phyloP scores from a whole-genome alignment of 1,140 invertebrate genomes.

The Drosophila watanabei region DNA sequence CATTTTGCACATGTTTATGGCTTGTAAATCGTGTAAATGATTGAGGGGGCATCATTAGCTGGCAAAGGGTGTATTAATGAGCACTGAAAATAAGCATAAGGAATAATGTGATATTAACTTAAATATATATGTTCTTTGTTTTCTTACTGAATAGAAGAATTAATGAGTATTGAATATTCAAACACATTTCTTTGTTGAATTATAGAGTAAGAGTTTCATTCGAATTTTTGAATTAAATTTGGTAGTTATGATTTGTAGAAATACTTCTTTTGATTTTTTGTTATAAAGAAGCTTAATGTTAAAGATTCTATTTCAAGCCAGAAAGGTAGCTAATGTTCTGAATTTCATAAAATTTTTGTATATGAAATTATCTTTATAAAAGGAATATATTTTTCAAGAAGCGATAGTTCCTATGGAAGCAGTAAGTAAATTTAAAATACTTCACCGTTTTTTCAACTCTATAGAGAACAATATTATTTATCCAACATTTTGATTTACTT shows the following conservation, averaged over 20 bases:
- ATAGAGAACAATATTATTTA: not conserved
- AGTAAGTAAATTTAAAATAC: not conserved
- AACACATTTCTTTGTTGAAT: too few relatives aligned
- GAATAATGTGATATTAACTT: not conserved
- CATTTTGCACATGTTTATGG: slow-evolving; percentile 53
- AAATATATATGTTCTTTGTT: not conserved
- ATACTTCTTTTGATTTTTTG: too few relatives aligned
- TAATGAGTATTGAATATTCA: not conserved
- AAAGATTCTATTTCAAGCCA: too few relatives aligned
- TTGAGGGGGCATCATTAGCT: slow-evolving; percentile 63
- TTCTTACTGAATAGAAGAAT: not conserved
- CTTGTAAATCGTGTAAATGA: slow-evolving; percentile 57
- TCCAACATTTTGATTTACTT: not conserved
- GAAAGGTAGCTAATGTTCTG: too few relatives aligned
- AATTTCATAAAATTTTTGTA: too few relatives aligned
- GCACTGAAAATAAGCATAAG: slow-evolving; percentile 9
- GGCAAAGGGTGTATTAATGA: slow-evolving; percentile 32
- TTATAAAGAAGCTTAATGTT: not conserved
- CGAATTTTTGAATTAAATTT: too few relatives aligned
- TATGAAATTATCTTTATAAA: too few relatives aligned
- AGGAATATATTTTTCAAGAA: too few relatives aligned
- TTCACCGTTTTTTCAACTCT: not conserved
- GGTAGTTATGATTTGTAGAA: too few relatives aligned
- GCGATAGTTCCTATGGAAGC: too few relatives aligned
- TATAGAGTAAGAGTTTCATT: too few relatives aligned